Evolutionary conservation across 2,113 vertebrate genomes (phyloP).

Genomic region (Dipodomys merriami): DNA sequence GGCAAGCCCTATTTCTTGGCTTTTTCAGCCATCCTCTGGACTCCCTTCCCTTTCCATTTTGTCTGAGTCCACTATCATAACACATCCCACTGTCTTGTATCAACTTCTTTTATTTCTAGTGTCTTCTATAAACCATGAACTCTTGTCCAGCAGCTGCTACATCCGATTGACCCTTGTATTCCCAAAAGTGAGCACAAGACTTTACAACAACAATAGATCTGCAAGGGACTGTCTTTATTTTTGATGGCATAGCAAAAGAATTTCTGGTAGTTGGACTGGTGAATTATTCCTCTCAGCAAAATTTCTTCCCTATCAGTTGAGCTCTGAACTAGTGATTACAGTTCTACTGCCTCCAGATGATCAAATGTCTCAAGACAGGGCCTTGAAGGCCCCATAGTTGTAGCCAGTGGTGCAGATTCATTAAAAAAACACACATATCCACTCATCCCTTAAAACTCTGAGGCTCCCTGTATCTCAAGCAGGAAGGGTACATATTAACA

Average conservation of each 20-base stretch:
- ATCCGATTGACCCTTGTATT: neutral
- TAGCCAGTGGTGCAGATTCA: neutral
- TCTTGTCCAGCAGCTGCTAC: neutral
- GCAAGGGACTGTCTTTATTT: constrained; percentile 40
- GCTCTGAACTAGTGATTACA: constrained; percentile 42
- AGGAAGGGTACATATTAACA: neutral
- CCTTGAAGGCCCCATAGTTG: neutral
- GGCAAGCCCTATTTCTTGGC: neutral
- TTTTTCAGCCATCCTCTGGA: neutral
- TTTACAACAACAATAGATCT: constrained; percentile 45
- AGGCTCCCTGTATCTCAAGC: constrained; percentile 1
- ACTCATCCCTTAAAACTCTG: constrained; percentile 29
- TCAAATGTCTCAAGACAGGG: neutral
- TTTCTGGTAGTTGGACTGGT: constrained; percentile 43
- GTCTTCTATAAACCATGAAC: neutral
- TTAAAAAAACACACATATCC: neutral
- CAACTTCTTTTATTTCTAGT: constrained; percentile 29
- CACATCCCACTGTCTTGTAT: neutral
- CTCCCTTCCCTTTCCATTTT: neutral
- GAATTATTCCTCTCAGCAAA: constrained; percentile 53
- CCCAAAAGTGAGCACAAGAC: constrained; percentile 24
- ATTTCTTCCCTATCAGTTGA: constrained; percentile 58
- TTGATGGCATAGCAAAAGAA: constrained; percentile 45
- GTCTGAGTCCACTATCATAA: neutral
- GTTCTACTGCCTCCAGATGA: constrained; percentile 28